Conservation (phyloP, 2,888 invertebrate species). For the Pocota personata region DNA sequence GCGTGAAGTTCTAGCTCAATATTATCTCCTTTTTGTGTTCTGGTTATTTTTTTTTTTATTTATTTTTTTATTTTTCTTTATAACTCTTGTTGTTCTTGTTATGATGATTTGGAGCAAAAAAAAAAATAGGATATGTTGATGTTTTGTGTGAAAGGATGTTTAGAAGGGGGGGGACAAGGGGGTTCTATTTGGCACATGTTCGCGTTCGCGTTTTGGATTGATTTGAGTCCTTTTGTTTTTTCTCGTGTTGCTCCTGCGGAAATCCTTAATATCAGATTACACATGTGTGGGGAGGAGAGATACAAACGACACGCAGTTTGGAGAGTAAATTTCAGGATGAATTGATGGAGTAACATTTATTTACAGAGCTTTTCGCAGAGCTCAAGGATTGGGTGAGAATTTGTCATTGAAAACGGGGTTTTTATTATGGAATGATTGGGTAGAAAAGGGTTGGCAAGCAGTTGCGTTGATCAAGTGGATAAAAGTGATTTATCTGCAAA, state of each 20-base stretch:
- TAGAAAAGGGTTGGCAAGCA: not conserved
- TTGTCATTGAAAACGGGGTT: conserved; percentile 24
- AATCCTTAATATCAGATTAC: conserved; percentile 55
- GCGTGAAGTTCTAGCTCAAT: conserved; percentile 69
- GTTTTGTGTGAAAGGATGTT: not conserved
- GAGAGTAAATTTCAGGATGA: conserved; percentile 23
- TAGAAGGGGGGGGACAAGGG: not conserved
- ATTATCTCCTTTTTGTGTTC: conserved; percentile 43
- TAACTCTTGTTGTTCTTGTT: conserved; percentile 48
- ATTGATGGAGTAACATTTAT: conserved; percentile 52
- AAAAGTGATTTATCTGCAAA: not conserved
- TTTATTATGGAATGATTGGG: not conserved
- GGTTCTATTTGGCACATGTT: conserved; percentile 17
- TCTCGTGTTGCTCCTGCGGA: not conserved
- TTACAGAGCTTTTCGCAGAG: conserved; percentile 17
- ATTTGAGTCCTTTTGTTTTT: conserved; percentile 12
- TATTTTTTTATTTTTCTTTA: conserved; percentile 12
- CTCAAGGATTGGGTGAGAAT: conserved; percentile 4
- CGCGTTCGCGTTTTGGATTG: not conserved
- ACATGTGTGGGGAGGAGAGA: not conserved
- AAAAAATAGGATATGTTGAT: conserved; percentile 24
- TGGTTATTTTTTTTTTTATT: conserved; percentile 7
- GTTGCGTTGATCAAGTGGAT: conserved; percentile 1
- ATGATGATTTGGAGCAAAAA: conserved; percentile 32
- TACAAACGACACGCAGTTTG: not conserved